Evolutionary conservation across 2,797 vertebrate species (phyloP), one percentile per base, ranked within the genome.

Genomic region (Xyrichtys novacula): DNA sequence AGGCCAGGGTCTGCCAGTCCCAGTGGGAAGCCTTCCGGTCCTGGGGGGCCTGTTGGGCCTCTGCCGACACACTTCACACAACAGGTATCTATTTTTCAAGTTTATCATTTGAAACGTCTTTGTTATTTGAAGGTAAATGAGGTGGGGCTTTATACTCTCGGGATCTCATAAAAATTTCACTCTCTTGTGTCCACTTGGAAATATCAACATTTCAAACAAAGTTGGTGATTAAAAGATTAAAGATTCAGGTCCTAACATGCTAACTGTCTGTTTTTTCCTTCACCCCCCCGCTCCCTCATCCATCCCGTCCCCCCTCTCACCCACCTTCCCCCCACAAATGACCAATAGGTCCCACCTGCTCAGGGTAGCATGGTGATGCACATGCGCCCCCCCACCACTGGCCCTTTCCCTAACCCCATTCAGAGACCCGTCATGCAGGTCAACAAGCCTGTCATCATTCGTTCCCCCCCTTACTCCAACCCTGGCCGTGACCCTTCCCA

Each of bases 1-100:
- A 99, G 98, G 90, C 97, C 97, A 87, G 96, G 96, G 71, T 98
- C 98, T 90, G 96, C 96, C 85, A 99, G 98, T 88, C 98, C 97
- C 83, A 98, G 96, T 70, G 96, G 97, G 80, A 99, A 98, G 84
- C 88, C 95, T 1, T 94, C 96, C 60, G 97, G 96, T 92, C 88
- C 92, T 43, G 92, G 89, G 28, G 93, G 94, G 65, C 94, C 95
- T 44, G 89, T 98, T 69, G 95, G 94, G 71, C 94, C 96, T 86
- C 93, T 98, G 64, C 95, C 96, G 65, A 94, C 96, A 92, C 98
- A 98, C 93, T 99, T 95, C 79, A 85, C 96, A 60, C 97, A 96
- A 54, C 98, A 99, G 98, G 98, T 99, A 95, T 29, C 60, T 58
- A 5, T 26, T 36, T 67, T 36, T 52, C 2, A 40, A 4, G n/a